Conservation (phyloP, 2,797 vertebrate species). For the Acomys russatus region DNA sequence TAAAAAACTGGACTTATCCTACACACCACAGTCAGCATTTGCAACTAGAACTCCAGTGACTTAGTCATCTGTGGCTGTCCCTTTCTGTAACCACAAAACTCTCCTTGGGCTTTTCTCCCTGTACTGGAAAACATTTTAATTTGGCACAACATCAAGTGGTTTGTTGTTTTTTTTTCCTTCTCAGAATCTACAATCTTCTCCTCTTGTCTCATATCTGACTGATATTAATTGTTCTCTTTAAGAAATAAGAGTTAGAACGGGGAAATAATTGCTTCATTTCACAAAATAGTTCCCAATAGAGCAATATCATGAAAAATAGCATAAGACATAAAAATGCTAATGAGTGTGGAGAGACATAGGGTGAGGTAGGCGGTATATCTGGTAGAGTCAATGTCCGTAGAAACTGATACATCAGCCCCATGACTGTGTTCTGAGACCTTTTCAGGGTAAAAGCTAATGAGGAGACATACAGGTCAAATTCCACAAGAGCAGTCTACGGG, state of each 20-base stretch:
- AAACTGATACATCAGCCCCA: neutral
- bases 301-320: slow-evolving; percentile 4
- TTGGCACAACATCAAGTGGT: neutral
- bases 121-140: slow-evolving; percentile 59
- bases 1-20: neutral
- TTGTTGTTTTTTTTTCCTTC: neutral
- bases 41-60: neutral
- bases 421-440: neutral
- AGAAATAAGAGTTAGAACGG: neutral
- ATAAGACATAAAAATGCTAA: slow-evolving; percentile 1
- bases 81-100: slow-evolving; percentile 5
- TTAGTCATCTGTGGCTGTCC: neutral
- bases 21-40: neutral
- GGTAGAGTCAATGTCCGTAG: neutral
- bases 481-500: neutral
- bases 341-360: neutral
- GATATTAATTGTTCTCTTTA: slow-evolving; percentile 27
- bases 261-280: slow-evolving; percentile 58
- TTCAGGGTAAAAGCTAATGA: neutral
- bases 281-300: neutral
- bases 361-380: neutral
- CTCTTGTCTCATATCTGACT: slow-evolving; percentile 43
- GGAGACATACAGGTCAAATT: neutral
- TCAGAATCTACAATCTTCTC: slow-evolving; percentile 40
- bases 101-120: slow-evolving; percentile 33